Conservation (phyloP, 2,113 vertebrate species). For the Lophura nycthemera region DNA sequence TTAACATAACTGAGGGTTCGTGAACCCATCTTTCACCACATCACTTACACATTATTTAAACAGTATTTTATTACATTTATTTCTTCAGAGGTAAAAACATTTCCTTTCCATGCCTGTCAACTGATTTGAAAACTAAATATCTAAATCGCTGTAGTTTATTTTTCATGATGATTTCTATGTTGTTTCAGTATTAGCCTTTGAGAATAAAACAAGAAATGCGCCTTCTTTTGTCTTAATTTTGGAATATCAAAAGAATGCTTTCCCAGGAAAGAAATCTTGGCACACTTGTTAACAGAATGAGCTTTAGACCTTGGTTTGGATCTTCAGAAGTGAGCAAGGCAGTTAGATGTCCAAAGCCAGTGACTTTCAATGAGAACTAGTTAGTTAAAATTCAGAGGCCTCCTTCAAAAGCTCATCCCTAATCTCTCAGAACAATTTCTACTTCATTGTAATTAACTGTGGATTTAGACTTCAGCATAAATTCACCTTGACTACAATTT, state of each 20-base stretch:
- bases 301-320: constrained; percentile 20
- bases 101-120: constrained; percentile 62
- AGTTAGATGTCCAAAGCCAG: background rate
- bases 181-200: constrained; percentile 39
- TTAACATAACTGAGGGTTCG: constrained; percentile 62
- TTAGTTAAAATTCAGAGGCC: constrained; percentile 46
- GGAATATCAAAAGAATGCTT: constrained; percentile 1
- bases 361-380: constrained; percentile 42
- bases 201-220: constrained; percentile 25
- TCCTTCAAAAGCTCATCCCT: constrained; percentile 56
- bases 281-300: constrained; percentile 9
- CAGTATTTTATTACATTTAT: constrained; percentile 71
- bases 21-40: constrained; percentile 69
- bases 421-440: constrained; percentile 62
- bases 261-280: constrained; percentile 25
- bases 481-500: constrained; percentile 45
- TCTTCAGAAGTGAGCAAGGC: constrained; percentile 37
- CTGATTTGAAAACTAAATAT: constrained; percentile 68
- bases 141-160: constrained; percentile 55
- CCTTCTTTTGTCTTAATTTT: constrained; percentile 43
- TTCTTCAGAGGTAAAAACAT: constrained; percentile 65
- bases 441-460: constrained; percentile 43
- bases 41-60: constrained; percentile 72
- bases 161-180: constrained; percentile 35
- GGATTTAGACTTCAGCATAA: constrained; percentile 38